Evolutionary conservation across 2,888 invertebrate species (phyloP), one percentile per base, ranked within the genome.

Genomic region (Colostygia pectinataria): DNA sequence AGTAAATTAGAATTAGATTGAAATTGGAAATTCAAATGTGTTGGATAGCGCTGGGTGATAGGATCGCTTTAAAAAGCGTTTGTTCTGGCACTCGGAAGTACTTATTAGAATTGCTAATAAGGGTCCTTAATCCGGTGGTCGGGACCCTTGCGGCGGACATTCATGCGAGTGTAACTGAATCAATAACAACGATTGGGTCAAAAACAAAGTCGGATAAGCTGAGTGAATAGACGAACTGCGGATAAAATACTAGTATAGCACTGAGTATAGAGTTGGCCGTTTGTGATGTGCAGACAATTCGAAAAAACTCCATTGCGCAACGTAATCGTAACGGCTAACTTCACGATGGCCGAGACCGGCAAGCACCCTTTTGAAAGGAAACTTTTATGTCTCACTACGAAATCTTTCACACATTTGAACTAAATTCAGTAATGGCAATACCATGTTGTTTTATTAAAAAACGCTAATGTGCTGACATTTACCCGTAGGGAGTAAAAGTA

Each of bases 41-140:
- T n/a, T n/a, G n/a, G n/a, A n/a, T n/a, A n/a, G n/a, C n/a, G n/a
- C n/a, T n/a, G n/a, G n/a, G n/a, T n/a, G n/a, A n/a, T n/a, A n/a
- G n/a, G n/a, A n/a, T n/a, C n/a, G n/a, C n/a, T n/a, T n/a, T 47
- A 61, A 61, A 61, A 58, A 61, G 47, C 55, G 49, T 56, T 61
- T 61, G 61, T 56, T 61, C 55, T 53, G 43, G 36, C 50, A 59
- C 52, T 52, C 47, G 50, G 45, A 43, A 52, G 50, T 59, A 55
- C 62, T 55, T 55, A 70, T 71, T 70, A 68, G 71, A 67, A 70
- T 63, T 70, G 72, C 68, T 72, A 71, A 72, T 70, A 67, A 67
- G 63, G 57, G 45, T 44, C 18, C 58, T 53, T 58, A 57, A 63
- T 61, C 42, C 48, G 33, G 48, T 59, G 57, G 56, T 58, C 55